A percentile compares a stretch with the other conserved stretches of the same genome.
Evolutionary conservation across 2,888 invertebrate genomes (phyloP).

Genomic region (Acleris holmiana): DNA sequence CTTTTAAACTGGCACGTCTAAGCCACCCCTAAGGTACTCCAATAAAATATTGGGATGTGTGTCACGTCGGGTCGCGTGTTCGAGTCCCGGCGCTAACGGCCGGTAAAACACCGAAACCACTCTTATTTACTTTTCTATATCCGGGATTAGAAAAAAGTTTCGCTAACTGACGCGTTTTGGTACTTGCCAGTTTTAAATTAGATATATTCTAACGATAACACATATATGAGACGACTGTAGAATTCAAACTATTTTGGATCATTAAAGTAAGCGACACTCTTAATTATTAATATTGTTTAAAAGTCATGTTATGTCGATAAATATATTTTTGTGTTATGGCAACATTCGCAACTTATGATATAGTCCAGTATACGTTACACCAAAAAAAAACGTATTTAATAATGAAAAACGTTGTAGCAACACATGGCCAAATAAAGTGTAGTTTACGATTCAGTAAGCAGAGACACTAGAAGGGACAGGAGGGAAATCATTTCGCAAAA

Average conservation of each 20-base stretch:
- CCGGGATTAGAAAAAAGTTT: neutral
- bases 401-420: neutral
- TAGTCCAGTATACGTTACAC: too few species aligned
- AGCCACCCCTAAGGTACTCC: conserved; percentile 43
- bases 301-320: too few species aligned
- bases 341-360: neutral
- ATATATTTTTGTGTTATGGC: neutral
- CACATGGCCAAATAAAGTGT: conserved; percentile 38
- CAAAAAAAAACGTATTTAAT: too few species aligned
- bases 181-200: too few species aligned
- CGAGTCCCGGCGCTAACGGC: conserved; percentile 41
- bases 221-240: too few species aligned
- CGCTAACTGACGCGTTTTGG: neutral
- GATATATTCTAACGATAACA: too few species aligned
- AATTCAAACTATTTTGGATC: neutral
- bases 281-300: too few species aligned
- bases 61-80: conserved; percentile 62
- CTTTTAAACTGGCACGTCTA: neutral
- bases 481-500: conserved; percentile 73
- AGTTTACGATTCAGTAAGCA: conserved; percentile 47
- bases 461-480: conserved; percentile 57
- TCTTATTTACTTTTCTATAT: conserved; percentile 6
- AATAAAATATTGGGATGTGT: conserved; percentile 77
- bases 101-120: conserved; percentile 10
- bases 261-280: too few species aligned